These are phyloP conservation scores for Periplaneta americana DNA, from an alignment of 1,140 invertebrate genomes.

Conservation along the genomic window DNA sequence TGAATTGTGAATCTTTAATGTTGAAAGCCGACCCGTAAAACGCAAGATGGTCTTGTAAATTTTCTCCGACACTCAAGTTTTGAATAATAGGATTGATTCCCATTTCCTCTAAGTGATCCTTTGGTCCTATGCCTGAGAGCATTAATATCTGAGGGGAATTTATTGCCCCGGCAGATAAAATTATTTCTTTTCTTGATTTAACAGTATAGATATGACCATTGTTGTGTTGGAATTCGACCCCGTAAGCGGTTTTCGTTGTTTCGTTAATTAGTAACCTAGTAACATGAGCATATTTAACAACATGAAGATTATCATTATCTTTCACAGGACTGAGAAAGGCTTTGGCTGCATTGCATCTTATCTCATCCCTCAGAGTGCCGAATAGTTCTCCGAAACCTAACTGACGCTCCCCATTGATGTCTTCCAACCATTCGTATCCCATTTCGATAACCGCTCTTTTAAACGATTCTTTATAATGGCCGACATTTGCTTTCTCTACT, in stretches of 20 bases:
- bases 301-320: slow-evolving; percentile 70
- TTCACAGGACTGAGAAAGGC: slow-evolving; percentile 78
- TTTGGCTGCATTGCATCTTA: slow-evolving; percentile 83
- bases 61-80: slow-evolving; percentile 58
- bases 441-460: slow-evolving; percentile 79
- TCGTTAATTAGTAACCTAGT: slow-evolving; percentile 66
- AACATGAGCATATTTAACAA: slow-evolving; percentile 70
- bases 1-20: slow-evolving; percentile 62
- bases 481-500: slow-evolving; percentile 45
- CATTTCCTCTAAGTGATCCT: slow-evolving; percentile 61
- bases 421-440: slow-evolving; percentile 74
- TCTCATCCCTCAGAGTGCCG: slow-evolving; percentile 80
- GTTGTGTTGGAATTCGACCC: slow-evolving; percentile 67
- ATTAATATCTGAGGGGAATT: slow-evolving; percentile 78
- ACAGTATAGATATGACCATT: slow-evolving; percentile 60
- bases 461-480: slow-evolving; percentile 55
- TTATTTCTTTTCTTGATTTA: slow-evolving; percentile 64
- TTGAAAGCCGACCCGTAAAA: slow-evolving; percentile 76
- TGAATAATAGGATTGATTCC: slow-evolving; percentile 61
- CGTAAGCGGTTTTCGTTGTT: slow-evolving; percentile 60
- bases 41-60: slow-evolving; percentile 64
- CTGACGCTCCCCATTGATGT: slow-evolving; percentile 79
- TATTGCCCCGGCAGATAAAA: slow-evolving; percentile 47
- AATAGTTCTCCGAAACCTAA: slow-evolving; percentile 85
- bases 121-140: slow-evolving; percentile 81